These are phyloP conservation scores for Drosophila mimica DNA, from an alignment of 2,888 invertebrate species.

Conservation along the genomic window DNA sequence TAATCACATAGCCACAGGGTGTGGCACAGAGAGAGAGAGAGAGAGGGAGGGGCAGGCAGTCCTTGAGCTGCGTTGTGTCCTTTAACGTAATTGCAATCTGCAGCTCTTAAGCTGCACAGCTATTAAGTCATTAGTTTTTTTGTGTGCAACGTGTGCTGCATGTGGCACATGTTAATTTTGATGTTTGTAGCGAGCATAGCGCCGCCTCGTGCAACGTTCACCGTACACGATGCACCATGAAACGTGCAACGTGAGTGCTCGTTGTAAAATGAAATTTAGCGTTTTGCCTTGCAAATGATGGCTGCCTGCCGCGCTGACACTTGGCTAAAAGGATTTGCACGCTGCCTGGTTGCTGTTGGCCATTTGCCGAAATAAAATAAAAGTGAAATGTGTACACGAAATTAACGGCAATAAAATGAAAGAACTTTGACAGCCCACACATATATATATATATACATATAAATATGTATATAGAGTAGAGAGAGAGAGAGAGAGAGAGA, in stretches of 20 bases:
- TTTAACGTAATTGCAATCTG: conserved; percentile 50
- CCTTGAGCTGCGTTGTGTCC: conserved; percentile 16
- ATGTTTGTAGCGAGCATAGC: conserved; percentile 44
- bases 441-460: background rate
- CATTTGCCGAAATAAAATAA: conserved; percentile 35
- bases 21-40: background rate
- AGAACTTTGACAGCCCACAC: conserved; percentile 56
- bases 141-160: conserved; percentile 51
- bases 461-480: background rate
- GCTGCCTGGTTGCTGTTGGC: conserved; percentile 48
- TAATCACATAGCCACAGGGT: conserved; percentile 11
- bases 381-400: conserved; percentile 42
- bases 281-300: conserved; percentile 80
- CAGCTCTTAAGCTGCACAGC: conserved; percentile 54
- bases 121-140: conserved; percentile 82
- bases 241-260: conserved; percentile 31
- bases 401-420: conserved; percentile 74
- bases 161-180: conserved; percentile 67
- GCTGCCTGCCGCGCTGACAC: conserved; percentile 56
- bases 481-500: background rate
- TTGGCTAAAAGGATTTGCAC: conserved; percentile 74
- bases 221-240: background rate
- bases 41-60: background rate
- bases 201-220: conserved; percentile 33
- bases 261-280: conserved; percentile 76